These are phyloP conservation scores for Plagiodera versicolora DNA, from an alignment of 2,888 invertebrate species.

Conservation along the genomic window DNA sequence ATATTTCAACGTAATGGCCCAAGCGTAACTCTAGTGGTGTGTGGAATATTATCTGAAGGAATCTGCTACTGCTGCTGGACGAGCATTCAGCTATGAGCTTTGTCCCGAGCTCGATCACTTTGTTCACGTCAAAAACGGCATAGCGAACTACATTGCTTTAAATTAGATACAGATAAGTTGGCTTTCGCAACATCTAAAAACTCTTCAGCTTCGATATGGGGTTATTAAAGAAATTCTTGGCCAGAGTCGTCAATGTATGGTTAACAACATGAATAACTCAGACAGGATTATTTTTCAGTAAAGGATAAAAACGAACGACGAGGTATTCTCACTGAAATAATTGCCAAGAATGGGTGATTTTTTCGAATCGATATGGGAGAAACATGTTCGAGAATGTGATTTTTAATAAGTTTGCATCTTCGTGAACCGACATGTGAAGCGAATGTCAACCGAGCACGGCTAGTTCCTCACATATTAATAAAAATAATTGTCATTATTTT, in stretches of 20 bases:
- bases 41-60: slow-evolving; percentile 35
- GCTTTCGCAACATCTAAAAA: slow-evolving; percentile 33
- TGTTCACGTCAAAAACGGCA: slow-evolving; percentile 48
- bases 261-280: slow-evolving; percentile 24
- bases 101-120: slow-evolving; percentile 42
- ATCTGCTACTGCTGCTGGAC: slow-evolving; percentile 48
- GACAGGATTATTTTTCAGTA: slow-evolving; percentile 25
- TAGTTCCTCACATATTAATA: not conserved
- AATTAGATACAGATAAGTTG: slow-evolving; percentile 46
- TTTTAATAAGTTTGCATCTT: slow-evolving; percentile 4
- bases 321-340: slow-evolving; percentile 18
- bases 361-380: slow-evolving; percentile 12
- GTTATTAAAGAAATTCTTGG: slow-evolving; percentile 33
- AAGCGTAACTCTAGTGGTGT: slow-evolving; percentile 29
- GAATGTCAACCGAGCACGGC: not conserved
- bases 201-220: slow-evolving; percentile 28
- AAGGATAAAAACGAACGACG: slow-evolving; percentile 3
- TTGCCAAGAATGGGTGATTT: slow-evolving; percentile 9
- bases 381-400: slow-evolving; percentile 11
- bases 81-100: slow-evolving; percentile 38
- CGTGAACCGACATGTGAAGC: not conserved
- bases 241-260: slow-evolving; percentile 24
- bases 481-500: not conserved
- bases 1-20: slow-evolving; percentile 49
- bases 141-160: slow-evolving; percentile 46